Conservation (phyloP, 2,888 invertebrate genomes). For the Troides oblongomaculatus region DNA sequence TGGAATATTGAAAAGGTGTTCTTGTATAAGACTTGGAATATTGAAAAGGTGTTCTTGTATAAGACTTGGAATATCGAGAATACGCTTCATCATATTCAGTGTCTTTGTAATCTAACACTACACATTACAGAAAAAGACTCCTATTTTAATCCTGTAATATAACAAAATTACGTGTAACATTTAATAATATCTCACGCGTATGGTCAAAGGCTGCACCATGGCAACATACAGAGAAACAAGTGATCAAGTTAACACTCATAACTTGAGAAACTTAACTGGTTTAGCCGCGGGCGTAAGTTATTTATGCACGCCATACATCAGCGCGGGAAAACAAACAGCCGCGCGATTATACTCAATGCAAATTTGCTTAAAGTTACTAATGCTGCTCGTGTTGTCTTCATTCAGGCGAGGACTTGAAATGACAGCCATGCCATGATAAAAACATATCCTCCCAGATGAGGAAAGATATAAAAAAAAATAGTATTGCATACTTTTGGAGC, state of each 20-base stretch:
- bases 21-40: too few relatives aligned
- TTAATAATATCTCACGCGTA: slow-evolving; percentile 4
- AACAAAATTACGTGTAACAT: not conserved
- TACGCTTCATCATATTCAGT: too few relatives aligned
- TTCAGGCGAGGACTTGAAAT: not conserved
- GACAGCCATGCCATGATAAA: too few relatives aligned
- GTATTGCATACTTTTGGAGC: too few relatives aligned
- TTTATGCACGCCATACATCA: slow-evolving; percentile 68
- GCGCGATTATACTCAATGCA: slow-evolving; percentile 43
- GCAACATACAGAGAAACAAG: slow-evolving; percentile 18
- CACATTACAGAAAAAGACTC: too few relatives aligned
- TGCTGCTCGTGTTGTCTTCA: slow-evolving; percentile 23
- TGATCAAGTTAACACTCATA: slow-evolving; percentile 29
- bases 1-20: too few relatives aligned
- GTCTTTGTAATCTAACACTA: too few relatives aligned
- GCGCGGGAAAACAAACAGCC: slow-evolving; percentile 56
- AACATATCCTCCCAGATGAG: too few relatives aligned
- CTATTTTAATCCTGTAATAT: too few relatives aligned
- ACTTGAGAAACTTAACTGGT: slow-evolving; percentile 55
- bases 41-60: too few relatives aligned
- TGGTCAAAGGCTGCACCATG: slow-evolving; percentile 9
- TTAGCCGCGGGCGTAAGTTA: slow-evolving; percentile 57
- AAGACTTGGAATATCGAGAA: too few relatives aligned
- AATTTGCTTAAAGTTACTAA: slow-evolving; percentile 40
- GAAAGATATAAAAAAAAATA: too few relatives aligned